Percentiles rank a stretch among this genome's conserved stretches.
These are phyloP conservation scores for Squalus acanthias DNA, from an alignment of 2,797 vertebrate species.

Conservation along the genomic window DNA sequence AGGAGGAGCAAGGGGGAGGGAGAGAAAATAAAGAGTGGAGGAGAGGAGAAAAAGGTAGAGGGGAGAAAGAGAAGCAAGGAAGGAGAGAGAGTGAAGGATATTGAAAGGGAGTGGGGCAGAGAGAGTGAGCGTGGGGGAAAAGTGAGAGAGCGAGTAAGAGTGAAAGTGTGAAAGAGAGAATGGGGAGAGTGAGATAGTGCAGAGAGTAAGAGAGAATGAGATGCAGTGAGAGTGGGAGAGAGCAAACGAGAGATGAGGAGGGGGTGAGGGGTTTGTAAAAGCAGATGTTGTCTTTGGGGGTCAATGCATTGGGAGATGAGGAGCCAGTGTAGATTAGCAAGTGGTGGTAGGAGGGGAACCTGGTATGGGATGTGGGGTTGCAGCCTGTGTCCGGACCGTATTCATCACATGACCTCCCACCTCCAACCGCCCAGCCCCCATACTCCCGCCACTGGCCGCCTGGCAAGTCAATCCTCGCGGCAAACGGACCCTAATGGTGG, in stretches of 20 bases:
- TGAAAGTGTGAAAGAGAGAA: neutral
- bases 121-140: neutral
- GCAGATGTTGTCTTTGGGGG: conserved; percentile 21
- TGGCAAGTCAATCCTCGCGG: neutral
- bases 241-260: neutral
- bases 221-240: neutral
- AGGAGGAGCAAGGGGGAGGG: neutral
- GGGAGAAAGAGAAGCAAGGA: neutral
- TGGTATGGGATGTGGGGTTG: neutral
- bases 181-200: neutral
- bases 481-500: neutral
- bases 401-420: neutral
- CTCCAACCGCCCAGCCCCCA: neutral
- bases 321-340: neutral
- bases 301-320: neutral
- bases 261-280: neutral
- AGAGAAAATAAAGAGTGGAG: neutral
- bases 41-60: conserved; percentile 18
- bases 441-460: neutral
- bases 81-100: neutral
- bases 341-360: neutral
- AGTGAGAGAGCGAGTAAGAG: neutral
- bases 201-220: conserved; percentile 1
- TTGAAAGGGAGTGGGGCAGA: conserved; percentile 33
- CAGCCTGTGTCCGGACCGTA: neutral